Base-by-base conservation (phyloP, 2,888 invertebrate genomes). In the Drosophila kuntzei region DNA sequence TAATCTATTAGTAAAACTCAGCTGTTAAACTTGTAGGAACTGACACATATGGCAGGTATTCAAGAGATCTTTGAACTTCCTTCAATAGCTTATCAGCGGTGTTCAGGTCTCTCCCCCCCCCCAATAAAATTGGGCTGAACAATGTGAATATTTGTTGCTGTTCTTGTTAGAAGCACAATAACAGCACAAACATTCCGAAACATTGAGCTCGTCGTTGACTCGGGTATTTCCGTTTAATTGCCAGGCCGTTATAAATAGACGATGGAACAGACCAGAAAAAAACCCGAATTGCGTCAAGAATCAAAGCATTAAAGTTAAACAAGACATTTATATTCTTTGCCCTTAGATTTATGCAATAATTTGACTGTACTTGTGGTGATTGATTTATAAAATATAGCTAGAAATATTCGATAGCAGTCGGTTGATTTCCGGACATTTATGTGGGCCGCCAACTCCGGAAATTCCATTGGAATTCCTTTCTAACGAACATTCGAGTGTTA, bases 221-320 rank as follows among this genome's bases (percentile, higher is more conserved):
- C 29, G 14, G n/a, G 41, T 29, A 71, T 59, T 71, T 71, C 66
- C 71, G 71, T 16, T 59, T 3, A 27, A 11, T 11, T 36, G 25
- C 9, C 39, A 9, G 1, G 3, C 22, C 54, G n/a, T n/a, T n/a
- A 34, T 44, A 54, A 46, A 46, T 36, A 34, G 44, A 14, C 29
- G 14, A 12, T 39, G 25, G 8, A 47, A 34, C 9, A 34, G 20
- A n/a, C n/a, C n/a, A 29, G 37, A 4, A 29, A 18, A 18, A 32
- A 29, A 37, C 8, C 1, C 25, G 11, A n/a, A 27, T n/a, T 72
- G n/a, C 55, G 55, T 71, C 60, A 71, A 37, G 34, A 16, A 47
- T 41, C 51, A 66, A 47, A 37, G 22, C 11, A 37, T 41, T 12
- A 7, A 41, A 20, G 6, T 5, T 12, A 11, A 47, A 18, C 34